These are phyloP conservation scores for Fulica atra DNA, from an alignment of 2,113 vertebrate genomes.

Conservation along the genomic window DNA sequence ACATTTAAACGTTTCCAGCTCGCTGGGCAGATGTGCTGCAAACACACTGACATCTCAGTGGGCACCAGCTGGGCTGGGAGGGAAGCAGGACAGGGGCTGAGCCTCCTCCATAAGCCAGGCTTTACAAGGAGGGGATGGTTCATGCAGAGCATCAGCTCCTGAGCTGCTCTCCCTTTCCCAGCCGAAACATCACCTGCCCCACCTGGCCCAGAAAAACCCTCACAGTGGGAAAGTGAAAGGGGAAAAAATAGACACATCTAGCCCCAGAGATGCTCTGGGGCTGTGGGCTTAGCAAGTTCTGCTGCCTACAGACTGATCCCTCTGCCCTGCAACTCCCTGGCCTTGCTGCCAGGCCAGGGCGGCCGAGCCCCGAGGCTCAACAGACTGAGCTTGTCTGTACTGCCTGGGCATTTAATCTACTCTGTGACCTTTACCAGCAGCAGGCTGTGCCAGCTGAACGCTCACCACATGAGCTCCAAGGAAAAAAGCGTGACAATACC, in stretches of 20 bases:
- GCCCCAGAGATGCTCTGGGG: neutral
- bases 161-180: neutral
- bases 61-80: neutral
- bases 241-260: neutral
- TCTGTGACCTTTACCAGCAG: neutral
- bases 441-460: neutral
- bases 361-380: neutral
- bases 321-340: neutral
- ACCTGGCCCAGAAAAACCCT: neutral
- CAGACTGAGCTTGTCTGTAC: neutral
- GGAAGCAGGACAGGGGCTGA: neutral
- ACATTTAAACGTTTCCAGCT: neutral
- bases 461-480: neutral
- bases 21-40: neutral
- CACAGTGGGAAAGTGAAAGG: neutral
- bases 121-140: neutral
- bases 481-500: neutral
- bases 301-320: neutral
- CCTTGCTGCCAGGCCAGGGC: neutral
- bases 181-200: neutral
- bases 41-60: neutral
- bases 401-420: neutral
- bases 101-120: neutral
- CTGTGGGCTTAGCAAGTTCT: neutral
- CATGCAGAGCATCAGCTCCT: fast-evolving